Percentiles rank a stretch among this genome's conserved stretches.
These are phyloP conservation scores for Anolis sagrei DNA, from an alignment of 2,113 vertebrate genomes.

Conservation along the genomic window DNA sequence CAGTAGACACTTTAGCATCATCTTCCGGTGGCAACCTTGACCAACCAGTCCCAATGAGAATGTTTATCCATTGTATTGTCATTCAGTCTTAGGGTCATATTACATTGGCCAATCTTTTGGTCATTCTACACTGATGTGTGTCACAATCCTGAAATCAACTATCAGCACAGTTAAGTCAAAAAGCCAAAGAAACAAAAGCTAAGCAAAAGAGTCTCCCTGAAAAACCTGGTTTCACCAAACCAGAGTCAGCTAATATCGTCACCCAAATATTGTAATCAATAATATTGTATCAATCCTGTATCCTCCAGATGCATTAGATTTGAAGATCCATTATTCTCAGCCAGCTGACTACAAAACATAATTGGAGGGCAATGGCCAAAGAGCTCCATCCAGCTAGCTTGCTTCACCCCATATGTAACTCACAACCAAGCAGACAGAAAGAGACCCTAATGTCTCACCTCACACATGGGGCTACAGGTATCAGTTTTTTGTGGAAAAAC, in stretches of 20 bases:
- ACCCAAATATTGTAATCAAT: neutral
- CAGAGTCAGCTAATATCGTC: neutral
- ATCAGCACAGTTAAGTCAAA: neutral
- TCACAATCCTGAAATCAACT: neutral
- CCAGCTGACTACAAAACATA: neutral
- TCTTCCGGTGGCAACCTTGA: no score
- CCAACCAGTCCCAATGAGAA: neutral
- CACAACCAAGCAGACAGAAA: neutral
- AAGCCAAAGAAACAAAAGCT: neutral
- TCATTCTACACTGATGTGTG: neutral
- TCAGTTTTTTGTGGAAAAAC: neutral
- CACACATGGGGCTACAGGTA: no score
- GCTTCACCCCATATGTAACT: neutral
- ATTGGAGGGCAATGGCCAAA: neutral
- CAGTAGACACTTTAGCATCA: no score
- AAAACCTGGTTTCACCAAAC: neutral
- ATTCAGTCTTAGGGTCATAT: neutral
- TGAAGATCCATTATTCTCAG: neutral
- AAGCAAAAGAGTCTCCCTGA: neutral
- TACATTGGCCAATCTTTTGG: neutral
- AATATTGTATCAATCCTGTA: neutral
- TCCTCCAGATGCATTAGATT: neutral
- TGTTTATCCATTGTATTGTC: neutral
- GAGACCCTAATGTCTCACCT: neutral
- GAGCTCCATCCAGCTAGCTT: neutral